phyloP scores from a whole-genome alignment of 2,888 invertebrate species.

The Agrotis ipsilon region DNA sequence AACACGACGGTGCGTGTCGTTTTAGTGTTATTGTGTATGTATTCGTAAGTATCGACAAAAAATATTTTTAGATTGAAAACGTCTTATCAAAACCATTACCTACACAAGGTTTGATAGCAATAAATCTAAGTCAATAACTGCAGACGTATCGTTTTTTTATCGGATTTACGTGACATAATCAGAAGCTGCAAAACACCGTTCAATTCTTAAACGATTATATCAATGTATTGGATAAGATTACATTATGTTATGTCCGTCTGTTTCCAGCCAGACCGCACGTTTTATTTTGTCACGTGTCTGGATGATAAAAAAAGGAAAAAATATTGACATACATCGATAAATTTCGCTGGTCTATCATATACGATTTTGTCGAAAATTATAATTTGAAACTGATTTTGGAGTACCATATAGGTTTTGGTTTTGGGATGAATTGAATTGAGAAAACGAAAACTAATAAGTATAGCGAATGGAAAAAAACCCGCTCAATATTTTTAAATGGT shows the following conservation, averaged over 20 bases:
- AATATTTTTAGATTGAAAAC: background rate
- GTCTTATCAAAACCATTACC: conserved; percentile 9
- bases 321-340: background rate
- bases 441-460: no score
- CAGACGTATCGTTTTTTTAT: conserved; percentile 26
- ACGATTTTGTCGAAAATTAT: background rate
- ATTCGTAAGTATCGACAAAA: background rate
- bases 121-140: conserved; percentile 39
- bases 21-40: no score
- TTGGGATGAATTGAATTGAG: background rate
- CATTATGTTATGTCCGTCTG: conserved; percentile 3
- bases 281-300: background rate
- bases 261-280: conserved; percentile 10
- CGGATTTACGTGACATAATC: conserved; percentile 18
- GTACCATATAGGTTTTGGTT: background rate
- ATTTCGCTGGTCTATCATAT: background rate
- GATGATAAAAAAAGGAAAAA: background rate
- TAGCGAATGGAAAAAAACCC: background rate
- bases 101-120: conserved; percentile 6
- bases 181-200: conserved; percentile 15
- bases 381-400: conserved; percentile 1
- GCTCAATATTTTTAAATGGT: background rate
- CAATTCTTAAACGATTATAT: conserved; percentile 11
- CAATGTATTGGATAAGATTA: conserved; percentile 26
- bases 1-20: no score